These are phyloP conservation scores for Okapia johnstoni DNA, from an alignment of 2,113 vertebrate genomes.

Conservation along the genomic window DNA sequence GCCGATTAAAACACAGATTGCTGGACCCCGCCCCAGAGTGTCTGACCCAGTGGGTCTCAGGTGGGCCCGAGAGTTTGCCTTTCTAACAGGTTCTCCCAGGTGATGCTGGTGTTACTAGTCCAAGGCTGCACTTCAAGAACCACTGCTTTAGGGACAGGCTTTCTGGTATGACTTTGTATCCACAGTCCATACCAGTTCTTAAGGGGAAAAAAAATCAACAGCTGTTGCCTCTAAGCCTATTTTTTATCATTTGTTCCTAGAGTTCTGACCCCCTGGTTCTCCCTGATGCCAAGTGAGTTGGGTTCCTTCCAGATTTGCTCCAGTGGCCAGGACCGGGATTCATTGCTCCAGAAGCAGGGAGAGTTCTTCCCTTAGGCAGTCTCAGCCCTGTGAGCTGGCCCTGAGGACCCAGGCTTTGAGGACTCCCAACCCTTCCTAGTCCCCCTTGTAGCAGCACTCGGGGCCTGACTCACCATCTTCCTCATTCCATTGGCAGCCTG, in stretches of 20 bases:
- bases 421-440: background rate
- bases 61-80: background rate
- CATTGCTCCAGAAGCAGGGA: background rate
- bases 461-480: background rate
- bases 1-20: background rate
- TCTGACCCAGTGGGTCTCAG: background rate
- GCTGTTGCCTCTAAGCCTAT: background rate
- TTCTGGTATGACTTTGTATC: background rate
- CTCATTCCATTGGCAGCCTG: background rate
- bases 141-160: background rate
- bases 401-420: background rate
- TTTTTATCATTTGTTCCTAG: background rate
- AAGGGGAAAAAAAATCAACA: background rate
- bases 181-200: background rate
- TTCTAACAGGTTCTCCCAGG: background rate
- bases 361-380: background rate
- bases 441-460: background rate
- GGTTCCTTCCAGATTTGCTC: background rate
- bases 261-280: background rate
- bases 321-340: background rate
- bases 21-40: background rate
- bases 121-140: background rate
- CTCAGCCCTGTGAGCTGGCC: background rate
- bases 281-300: background rate
- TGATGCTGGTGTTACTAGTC: background rate